These are phyloP conservation scores for Drepana falcataria DNA, from an alignment of 2,888 invertebrate species.

Conservation along the genomic window DNA sequence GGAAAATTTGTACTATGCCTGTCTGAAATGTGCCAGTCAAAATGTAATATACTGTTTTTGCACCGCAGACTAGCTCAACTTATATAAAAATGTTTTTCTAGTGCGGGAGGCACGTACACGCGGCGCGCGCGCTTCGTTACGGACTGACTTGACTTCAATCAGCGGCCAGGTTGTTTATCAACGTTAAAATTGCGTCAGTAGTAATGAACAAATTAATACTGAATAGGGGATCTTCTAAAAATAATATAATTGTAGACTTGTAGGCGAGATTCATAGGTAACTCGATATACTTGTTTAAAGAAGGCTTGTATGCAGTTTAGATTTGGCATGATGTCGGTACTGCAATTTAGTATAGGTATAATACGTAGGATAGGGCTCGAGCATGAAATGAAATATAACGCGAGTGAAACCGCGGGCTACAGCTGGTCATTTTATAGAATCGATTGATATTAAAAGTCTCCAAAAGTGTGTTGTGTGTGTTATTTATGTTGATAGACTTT, in stretches of 20 bases:
- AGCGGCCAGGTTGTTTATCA: constrained; percentile 16
- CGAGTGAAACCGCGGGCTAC: no score
- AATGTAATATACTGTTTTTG: constrained; percentile 4
- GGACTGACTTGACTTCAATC: constrained; percentile 18
- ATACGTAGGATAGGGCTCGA: no score
- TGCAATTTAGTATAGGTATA: no score
- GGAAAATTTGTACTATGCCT: no score
- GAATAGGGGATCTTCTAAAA: constrained; percentile 13
- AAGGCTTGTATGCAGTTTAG: no score
- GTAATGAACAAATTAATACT: constrained; percentile 10
- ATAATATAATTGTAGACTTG: not conserved
- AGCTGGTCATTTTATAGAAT: no score
- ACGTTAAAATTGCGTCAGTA: constrained; percentile 33
- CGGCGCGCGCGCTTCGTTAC: constrained; percentile 36
- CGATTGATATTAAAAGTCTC: no score
- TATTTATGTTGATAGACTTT: not conserved
- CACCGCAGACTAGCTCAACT: constrained; percentile 21
- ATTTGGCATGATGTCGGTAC: no score
- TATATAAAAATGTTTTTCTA: constrained; percentile 24
- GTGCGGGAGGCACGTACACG: constrained; percentile 40
- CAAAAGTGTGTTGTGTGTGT: not conserved
- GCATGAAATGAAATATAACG: no score
- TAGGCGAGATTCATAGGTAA: no score
- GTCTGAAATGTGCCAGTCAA: not conserved
- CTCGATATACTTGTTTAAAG: no score